Percentiles rank a stretch among this genome's conserved stretches.
phyloP scores from a whole-genome alignment of 2,888 invertebrate species.

The Drosophila infuscata region DNA sequence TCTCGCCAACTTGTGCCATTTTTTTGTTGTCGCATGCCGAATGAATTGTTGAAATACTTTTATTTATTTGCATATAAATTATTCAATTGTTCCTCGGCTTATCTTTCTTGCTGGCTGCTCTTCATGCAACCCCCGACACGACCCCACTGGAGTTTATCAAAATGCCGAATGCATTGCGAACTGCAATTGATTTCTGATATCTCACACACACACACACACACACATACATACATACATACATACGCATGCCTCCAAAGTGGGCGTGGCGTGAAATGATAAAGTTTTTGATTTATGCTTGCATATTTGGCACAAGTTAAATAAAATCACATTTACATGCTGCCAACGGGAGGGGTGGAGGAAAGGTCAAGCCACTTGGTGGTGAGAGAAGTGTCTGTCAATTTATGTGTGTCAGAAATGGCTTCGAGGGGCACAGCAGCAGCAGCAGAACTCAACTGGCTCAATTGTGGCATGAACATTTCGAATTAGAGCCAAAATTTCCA shows the following conservation, averaged over 20 bases:
- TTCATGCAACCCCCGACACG: slow-evolving; percentile 3
- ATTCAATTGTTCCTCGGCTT: slow-evolving; percentile 73
- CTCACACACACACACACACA: slow-evolving; percentile 18
- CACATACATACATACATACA: slow-evolving; percentile 21
- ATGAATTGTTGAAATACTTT: slow-evolving; percentile 69
- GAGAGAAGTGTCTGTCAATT: slow-evolving; percentile 24
- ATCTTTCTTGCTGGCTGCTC: slow-evolving; percentile 55
- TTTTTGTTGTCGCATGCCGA: slow-evolving; percentile 31
- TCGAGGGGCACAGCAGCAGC: background rate
- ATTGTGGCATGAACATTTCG: slow-evolving; percentile 9
- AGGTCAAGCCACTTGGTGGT: background rate
- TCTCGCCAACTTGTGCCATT: slow-evolving; percentile 36
- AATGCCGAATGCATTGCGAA: slow-evolving; percentile 63
- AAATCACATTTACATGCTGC: slow-evolving; percentile 44
- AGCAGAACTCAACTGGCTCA: slow-evolving; percentile 8
- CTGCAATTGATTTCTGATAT: slow-evolving; percentile 70
- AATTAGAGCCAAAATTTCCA: slow-evolving; percentile 27
- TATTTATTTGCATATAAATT: slow-evolving; percentile 80
- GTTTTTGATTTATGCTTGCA: slow-evolving; percentile 67
- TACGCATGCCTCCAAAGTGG: slow-evolving; percentile 30
- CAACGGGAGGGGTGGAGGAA: background rate
- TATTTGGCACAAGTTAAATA: slow-evolving; percentile 58
- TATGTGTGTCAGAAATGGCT: slow-evolving; percentile 25
- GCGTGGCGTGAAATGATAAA: slow-evolving; percentile 53
- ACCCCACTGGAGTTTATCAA: slow-evolving; percentile 66